A percentile compares a stretch with the other conserved stretches of the same genome.
Conservation (phyloP, 2,888 invertebrate species). For the Lydus trimaculatus region DNA sequence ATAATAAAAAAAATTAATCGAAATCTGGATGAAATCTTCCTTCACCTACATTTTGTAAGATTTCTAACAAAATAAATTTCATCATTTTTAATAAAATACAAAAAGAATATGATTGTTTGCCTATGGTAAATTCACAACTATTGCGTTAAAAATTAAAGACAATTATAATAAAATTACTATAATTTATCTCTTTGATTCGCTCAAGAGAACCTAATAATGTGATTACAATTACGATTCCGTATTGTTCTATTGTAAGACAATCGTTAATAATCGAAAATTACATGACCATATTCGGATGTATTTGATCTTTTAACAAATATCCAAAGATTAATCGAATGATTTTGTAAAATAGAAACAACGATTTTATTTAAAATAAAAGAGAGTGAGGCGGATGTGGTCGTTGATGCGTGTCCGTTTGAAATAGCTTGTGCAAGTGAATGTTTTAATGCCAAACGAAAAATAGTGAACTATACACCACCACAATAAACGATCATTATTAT, state of each 20-base stretch:
- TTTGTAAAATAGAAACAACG: slow-evolving; percentile 20
- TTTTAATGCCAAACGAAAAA: slow-evolving; percentile 41
- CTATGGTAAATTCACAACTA: neutral
- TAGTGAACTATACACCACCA: slow-evolving; percentile 12
- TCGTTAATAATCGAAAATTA: neutral
- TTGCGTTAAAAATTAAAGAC: neutral
- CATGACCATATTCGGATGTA: neutral
- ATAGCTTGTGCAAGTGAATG: slow-evolving; percentile 49
- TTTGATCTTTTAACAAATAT: neutral
- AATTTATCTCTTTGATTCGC: neutral
- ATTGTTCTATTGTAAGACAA: neutral
- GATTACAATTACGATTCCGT: neutral
- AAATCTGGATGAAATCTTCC: slow-evolving; percentile 2
- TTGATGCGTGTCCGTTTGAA: slow-evolving; percentile 50
- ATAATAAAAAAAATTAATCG: neutral
- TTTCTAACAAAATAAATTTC: neutral
- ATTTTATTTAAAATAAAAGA: slow-evolving; percentile 34
- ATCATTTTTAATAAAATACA: neutral
- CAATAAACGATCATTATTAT: neutral
- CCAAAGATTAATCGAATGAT: neutral
- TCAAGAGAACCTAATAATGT: too few species aligned
- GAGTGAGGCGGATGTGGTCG: slow-evolving; percentile 50
- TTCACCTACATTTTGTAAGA: neutral
- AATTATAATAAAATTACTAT: neutral
- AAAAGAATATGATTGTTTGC: neutral